Base-by-base conservation (phyloP, 2,888 invertebrate genomes). In the Opisthograptis luteolata region DNA sequence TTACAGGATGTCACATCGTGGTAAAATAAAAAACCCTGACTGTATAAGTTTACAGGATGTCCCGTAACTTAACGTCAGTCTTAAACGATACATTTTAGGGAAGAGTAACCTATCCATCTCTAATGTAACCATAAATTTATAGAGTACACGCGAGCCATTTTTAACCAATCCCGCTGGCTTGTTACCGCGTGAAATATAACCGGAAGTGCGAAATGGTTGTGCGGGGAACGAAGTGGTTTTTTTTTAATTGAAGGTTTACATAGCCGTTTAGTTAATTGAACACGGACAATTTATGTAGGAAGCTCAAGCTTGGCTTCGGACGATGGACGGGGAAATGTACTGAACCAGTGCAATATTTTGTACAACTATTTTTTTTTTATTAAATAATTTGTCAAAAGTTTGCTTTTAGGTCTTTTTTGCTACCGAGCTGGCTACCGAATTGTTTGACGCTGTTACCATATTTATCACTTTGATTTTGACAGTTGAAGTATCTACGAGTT, bases 61-160 rank as follows among this genome's bases (percentile, higher is more conserved):
- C n/a, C 30, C 30, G 14, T 14, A 34, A 12, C 12, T 10, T 8
- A 34, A 19, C n/a, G 8, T 32, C 3, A 14, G 2, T 14, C 30
- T 6, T 30, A 30, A 8, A 17, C 14, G 7, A 32, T 32, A 7
- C n/a, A 15, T 1, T 15, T 24, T 4, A 10, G 12, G 6, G 20
- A 20, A 34, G n/a, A n/a, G n/a, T n/a, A 9, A 25, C 2, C 19
- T 48, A 56, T 59, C 51, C 44, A 37, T 43, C 48, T 48, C 30
- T 44, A 3, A 24, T 20, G 27, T 58, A 36, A 54, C 63, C 55
- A 70, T 58, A 61, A 73, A 84, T 84, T 81, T 83, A 87, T 80
- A 73, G 76, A 63, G 63, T 72, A 83, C 83, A 83, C 45, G 81
- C 58, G 55, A 62, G 74, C 73, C 79, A 85, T 87, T 87, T 87